phyloP scores from a whole-genome alignment of 37 sponge, comb jelly and placozoan genomes.

The Bolinopsis microptera region DNA sequence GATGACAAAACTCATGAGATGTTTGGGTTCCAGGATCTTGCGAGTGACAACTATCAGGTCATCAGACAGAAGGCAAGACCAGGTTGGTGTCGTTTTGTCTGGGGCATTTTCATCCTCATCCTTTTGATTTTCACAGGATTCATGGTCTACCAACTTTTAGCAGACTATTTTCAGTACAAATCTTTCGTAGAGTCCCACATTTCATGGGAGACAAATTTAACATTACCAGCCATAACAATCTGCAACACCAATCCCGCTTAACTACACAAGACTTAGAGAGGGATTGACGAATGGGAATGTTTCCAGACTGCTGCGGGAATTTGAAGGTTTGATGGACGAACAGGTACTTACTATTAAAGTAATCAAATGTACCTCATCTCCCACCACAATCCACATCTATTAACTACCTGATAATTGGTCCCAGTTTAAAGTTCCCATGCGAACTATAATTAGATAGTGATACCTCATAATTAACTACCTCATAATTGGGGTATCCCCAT shows the following conservation, averaged over 20 bases:
- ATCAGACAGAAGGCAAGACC: background rate
- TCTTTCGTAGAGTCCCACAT: conserved; percentile 19
- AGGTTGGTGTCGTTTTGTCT: background rate
- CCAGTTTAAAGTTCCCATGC: too few relatives aligned
- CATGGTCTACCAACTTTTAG: conserved; percentile 53
- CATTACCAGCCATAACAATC: conserved; percentile 60
- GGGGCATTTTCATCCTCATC: background rate
- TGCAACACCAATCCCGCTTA: conserved; percentile 1
- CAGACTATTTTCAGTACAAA: conserved; percentile 25
- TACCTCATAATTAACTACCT: too few relatives aligned
- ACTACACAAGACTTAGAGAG: conserved; percentile 13
- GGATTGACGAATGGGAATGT: background rate
- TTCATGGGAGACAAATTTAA: background rate
- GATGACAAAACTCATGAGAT: background rate
- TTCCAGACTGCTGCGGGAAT: background rate
- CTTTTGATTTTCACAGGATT: conserved; percentile 14
- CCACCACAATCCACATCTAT: too few relatives aligned
- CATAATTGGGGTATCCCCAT: too few relatives aligned
- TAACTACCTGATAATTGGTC: too few relatives aligned
- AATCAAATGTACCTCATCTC: too few relatives aligned
- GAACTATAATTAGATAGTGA: too few relatives aligned
- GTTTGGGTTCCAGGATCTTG: conserved; percentile 62
- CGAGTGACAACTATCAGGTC: conserved; percentile 56
- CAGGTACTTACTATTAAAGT: too few relatives aligned
- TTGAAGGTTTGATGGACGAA: background rate